Evolutionary conservation across 2,113 vertebrate species (phyloP).

Genomic region (Ancistrus triradiatus): DNA sequence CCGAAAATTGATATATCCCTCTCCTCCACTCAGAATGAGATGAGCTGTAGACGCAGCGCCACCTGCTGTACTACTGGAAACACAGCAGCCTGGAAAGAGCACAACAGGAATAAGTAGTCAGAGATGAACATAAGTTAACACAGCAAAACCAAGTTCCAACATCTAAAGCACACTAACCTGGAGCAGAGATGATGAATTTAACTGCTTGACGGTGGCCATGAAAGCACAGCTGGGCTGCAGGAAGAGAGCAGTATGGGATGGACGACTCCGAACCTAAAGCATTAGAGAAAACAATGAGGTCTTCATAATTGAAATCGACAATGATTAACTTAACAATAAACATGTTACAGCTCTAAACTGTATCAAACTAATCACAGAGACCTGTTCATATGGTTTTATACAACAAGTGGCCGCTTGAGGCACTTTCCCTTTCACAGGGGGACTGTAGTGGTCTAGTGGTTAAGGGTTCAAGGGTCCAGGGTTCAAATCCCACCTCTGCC

Average conservation of each 20-base stretch:
- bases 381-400: no score
- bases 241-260: conserved; percentile 67
- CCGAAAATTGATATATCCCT: conserved; percentile 78
- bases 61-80: conserved; percentile 46
- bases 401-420: no score
- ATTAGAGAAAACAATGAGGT: background rate
- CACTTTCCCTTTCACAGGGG: no score
- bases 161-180: no score
- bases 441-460: no score
- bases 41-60: conserved; percentile 58
- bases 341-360: no score
- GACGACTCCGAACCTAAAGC: conserved; percentile 71
- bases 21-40: conserved; percentile 77
- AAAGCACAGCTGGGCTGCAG: conserved; percentile 67
- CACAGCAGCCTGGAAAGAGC: conserved; percentile 59
- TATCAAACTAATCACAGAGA: no score
- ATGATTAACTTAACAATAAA: no score
- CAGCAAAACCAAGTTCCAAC: background rate
- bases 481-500: no score
- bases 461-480: no score
- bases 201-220: conserved; percentile 74
- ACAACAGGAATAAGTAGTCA: background rate
- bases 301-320: background rate
- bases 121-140: no score
- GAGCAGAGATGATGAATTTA: conserved; percentile 68